Evolutionary conservation across 2,888 invertebrate genomes (phyloP), one percentile per base, ranked within the genome.

Genomic region (Ormia ochracea): DNA sequence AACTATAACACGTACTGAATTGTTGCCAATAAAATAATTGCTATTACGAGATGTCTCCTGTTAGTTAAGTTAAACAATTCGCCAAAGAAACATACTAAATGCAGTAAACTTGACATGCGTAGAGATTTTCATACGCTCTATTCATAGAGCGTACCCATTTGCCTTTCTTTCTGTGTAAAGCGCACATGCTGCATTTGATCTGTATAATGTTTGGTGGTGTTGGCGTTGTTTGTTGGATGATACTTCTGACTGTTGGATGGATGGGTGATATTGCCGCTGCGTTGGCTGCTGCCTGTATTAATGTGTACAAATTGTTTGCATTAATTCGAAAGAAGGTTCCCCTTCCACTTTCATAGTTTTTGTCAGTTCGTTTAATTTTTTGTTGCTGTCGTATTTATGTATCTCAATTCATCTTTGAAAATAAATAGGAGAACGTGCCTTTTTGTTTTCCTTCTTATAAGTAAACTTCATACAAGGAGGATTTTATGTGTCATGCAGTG

Each of bases 371-470:
- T 36, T 73, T 38, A 5, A 23, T 10, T 31, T 66, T 33, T 56
- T 43, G 10, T 61, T 61, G 26, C 50, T 58, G 21, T 54, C 9
- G 28, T 65, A 33, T 38, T 43, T 59, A 59, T 61, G 61, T 26
- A 36, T 66, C 50, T 72, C 66, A 72, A 76, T 80, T 76, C 80
- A 75, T 75, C 66, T 80, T 75, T 41, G 52, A 79, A 75, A 75
- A 50, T 48, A 80, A 80, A 76, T 76, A 68, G 76, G 54, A 41
- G 72, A 76, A 80, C 72, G 72, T 80, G 76, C 66, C 76, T 76
- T 33, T 59, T 28, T 66, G 48, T 66, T 65, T 58, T 58, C 10
- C 33, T 45, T 38, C 19, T 63, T 69, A 61, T 48, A 41, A 52
- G 43, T 28, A 23, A 63, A 52, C n/a, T 43, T 65, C 21, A 56